Evolutionary conservation across 2,113 vertebrate species (phyloP).

Genomic region (Camarhynchus parvulus): DNA sequence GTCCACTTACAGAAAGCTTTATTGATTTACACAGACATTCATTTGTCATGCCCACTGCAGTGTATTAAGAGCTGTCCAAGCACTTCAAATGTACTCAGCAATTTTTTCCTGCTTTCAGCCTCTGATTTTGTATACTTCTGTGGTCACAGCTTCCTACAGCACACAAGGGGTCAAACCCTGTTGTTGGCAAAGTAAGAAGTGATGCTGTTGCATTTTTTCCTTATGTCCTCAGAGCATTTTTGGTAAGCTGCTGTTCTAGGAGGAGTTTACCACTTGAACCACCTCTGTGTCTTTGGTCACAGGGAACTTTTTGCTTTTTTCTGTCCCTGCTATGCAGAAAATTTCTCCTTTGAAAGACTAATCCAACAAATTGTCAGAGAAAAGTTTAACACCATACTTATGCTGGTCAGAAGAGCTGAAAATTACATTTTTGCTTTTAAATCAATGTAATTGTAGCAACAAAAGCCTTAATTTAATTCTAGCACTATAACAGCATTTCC

Average conservation of each 20-base stretch:
- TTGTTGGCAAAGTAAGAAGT: background rate
- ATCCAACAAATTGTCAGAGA: background rate
- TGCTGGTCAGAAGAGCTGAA: background rate
- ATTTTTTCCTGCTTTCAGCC: conserved; percentile 15
- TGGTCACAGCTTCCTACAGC: background rate
- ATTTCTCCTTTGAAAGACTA: background rate
- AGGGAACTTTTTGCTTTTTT: background rate
- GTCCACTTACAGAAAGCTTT: conserved; percentile 60
- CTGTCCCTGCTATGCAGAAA: background rate
- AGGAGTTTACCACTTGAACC: background rate
- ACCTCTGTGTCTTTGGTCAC: background rate
- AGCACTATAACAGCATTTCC: background rate
- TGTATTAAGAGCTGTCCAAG: conserved; percentile 60
- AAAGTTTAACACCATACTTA: background rate
- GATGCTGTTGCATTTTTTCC: background rate
- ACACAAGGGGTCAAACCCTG: background rate
- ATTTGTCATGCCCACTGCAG: conserved; percentile 71
- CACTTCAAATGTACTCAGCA: conserved; percentile 49
- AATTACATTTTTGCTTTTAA: background rate
- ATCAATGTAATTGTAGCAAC: background rate
- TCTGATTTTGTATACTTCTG: background rate
- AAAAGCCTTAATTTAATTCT: background rate
- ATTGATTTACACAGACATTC: conserved; percentile 77
- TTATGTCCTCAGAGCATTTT: background rate
- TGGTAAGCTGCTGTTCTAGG: background rate